Conservation (phyloP, 2,797 vertebrate genomes). For the Emydoidea blandingii region DNA sequence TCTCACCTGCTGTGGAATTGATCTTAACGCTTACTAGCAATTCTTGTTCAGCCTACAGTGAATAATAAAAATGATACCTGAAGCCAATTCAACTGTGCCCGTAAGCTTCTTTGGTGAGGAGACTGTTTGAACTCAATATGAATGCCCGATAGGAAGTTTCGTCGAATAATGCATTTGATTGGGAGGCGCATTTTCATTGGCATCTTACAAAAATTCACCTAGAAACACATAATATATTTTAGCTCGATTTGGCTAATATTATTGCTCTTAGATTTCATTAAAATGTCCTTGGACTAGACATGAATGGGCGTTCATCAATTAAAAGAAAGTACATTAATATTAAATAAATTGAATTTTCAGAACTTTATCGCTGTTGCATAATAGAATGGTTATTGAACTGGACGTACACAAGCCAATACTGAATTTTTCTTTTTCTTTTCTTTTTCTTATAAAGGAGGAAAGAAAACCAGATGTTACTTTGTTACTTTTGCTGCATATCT, state of each 20-base stretch:
- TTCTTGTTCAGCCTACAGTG: accelerated
- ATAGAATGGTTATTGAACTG: neutral
- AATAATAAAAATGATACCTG: conserved; percentile 83
- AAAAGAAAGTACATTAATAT: neutral
- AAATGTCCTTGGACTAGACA: neutral
- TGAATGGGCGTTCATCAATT: neutral
- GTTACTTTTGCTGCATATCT: neutral
- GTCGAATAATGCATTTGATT: conserved; percentile 84
- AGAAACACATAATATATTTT: neutral
- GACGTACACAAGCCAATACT: neutral
- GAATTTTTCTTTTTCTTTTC: neutral
- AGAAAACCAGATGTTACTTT: accelerated
- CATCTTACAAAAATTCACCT: conserved; percentile 90
- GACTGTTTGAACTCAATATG: conserved; percentile 95
- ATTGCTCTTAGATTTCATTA: neutral
- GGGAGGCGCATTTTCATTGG: conserved; percentile 93
- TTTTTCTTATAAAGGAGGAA: neutral
- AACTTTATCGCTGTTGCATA: neutral
- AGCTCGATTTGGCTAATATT: neutral
- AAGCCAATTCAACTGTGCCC: conserved; percentile 94
- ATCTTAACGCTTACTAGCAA: neutral
- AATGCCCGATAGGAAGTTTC: conserved; percentile 95
- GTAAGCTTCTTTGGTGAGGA: conserved; percentile 91
- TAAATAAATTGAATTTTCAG: neutral
- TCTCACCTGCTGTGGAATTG: neutral